A percentile compares a stretch with the other conserved stretches of the same genome.
phyloP scores from a whole-genome alignment of 2,888 invertebrate species.

The Agriotes lineatus region DNA sequence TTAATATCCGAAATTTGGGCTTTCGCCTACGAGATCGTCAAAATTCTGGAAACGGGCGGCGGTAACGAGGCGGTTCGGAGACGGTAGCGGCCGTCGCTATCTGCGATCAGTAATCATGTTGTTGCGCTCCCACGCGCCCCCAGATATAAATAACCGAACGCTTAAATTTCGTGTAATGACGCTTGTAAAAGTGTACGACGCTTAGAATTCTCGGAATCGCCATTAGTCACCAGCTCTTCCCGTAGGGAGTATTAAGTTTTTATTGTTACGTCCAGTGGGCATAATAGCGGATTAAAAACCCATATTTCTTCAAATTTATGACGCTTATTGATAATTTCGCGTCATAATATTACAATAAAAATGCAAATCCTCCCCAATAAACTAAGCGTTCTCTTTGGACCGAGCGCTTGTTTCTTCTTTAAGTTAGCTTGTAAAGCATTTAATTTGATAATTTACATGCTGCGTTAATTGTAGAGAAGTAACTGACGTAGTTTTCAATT shows the following conservation, averaged over 20 bases:
- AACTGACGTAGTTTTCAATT: too few relatives aligned
- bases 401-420: neutral
- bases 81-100: slow-evolving; percentile 38
- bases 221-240: slow-evolving; percentile 28
- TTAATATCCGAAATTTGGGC: slow-evolving; percentile 28
- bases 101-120: slow-evolving; percentile 43
- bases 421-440: neutral
- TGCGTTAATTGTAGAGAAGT: too few relatives aligned
- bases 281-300: slow-evolving; percentile 34
- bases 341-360: slow-evolving; percentile 37
- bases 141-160: slow-evolving; percentile 53
- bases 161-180: slow-evolving; percentile 54
- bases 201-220: slow-evolving; percentile 40
- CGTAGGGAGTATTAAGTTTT: slow-evolving; percentile 17
- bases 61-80: slow-evolving; percentile 33
- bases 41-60: slow-evolving; percentile 23
- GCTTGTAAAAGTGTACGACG: slow-evolving; percentile 50
- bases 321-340: slow-evolving; percentile 31
- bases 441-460: neutral
- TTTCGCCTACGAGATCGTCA: slow-evolving; percentile 34
- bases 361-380: slow-evolving; percentile 30
- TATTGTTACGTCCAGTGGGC: slow-evolving; percentile 15
- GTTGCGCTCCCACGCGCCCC: slow-evolving; percentile 50
- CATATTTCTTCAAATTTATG: slow-evolving; percentile 22
- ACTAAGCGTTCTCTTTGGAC: slow-evolving; percentile 13